Evolutionary conservation across 2,113 vertebrate species (phyloP), one percentile per base, ranked within the genome.

Genomic region (Neogale vison): DNA sequence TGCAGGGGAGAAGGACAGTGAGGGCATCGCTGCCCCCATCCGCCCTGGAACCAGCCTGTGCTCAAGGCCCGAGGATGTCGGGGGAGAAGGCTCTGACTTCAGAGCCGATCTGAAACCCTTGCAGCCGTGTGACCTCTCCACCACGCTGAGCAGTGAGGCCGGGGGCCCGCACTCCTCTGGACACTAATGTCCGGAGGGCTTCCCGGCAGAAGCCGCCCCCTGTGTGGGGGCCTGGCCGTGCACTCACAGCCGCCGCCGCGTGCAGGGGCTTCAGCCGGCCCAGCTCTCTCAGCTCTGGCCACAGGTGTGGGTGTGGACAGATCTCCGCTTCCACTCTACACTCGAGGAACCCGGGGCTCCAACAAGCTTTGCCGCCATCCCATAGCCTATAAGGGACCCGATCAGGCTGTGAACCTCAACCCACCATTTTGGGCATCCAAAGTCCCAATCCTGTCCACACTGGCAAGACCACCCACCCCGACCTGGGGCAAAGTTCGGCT

Each of bases 141-240:
- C 71, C 11, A 0, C 24, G 8, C 17, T 89, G 55, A n/a, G 15
- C 31, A 7, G 18, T 1, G 3, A 31, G 18, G n/a, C 18, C 34
- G 4, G 31, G 21, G 42, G 39, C 21, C 21, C 34, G 1, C 8
- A 4, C 12, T 39, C 55, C 17, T n/a, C 91, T 23, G 42, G 23
- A 18, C 14, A 3, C 34, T 7, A 6, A 34, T 3, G 69, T 17
- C 91, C 24, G 1, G 39, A 50, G 57, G 23, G 47, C 21, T 12
- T 29, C 72, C 13, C 23, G 12, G 45, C 6, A 2, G 21, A 21
- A 52, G 17, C 47, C 21, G 1, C 14, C 7, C 57, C 15, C 24
- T 7, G 13, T 4, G 10, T 6, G 4, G 8, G 14, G 36, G 67
- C 14, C 36, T 26, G 3, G 36, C 39, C 0, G 0, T 1, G 31